phyloP scores from a whole-genome alignment of 1,140 invertebrate species.

The Drosophila littoralis region DNA sequence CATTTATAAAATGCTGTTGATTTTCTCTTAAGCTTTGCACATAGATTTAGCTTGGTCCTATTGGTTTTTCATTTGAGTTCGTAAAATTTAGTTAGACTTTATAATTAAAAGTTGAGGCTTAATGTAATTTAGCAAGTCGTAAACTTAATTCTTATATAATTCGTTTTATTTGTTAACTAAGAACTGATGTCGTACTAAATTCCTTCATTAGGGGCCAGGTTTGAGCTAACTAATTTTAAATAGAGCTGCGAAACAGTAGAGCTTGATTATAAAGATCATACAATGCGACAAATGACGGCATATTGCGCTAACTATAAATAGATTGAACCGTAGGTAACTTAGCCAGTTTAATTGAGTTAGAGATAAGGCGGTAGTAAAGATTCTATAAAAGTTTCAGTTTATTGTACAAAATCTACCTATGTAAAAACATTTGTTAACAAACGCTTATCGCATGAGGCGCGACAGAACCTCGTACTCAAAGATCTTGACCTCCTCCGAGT shows the following conservation, averaged over 20 bases:
- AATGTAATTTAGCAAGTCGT: slow-evolving; percentile 43
- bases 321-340: not conserved
- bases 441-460: slow-evolving; percentile 51
- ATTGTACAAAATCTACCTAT: slow-evolving; percentile 43
- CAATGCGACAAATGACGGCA: slow-evolving; percentile 2
- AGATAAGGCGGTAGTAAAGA: slow-evolving; percentile 13
- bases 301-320: not conserved
- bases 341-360: not conserved
- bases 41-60: slow-evolving; percentile 76
- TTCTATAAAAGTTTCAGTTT: slow-evolving; percentile 48
- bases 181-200: slow-evolving; percentile 51
- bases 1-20: slow-evolving; percentile 63
- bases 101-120: slow-evolving; percentile 55
- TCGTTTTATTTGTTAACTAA: slow-evolving; percentile 69
- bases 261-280: slow-evolving; percentile 12
- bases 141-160: slow-evolving; percentile 45
- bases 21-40: slow-evolving; percentile 45
- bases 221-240: slow-evolving; percentile 21
- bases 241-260: slow-evolving; percentile 55
- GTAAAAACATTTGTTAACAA: slow-evolving; percentile 16
- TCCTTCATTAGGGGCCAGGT: slow-evolving; percentile 51
- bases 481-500: slow-evolving; percentile 87
- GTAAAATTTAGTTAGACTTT: slow-evolving; percentile 67
- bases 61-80: slow-evolving; percentile 54
- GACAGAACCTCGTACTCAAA: slow-evolving; percentile 74